These are phyloP conservation scores for Aegotheles bennettii DNA, from an alignment of 2,113 vertebrate genomes.

Conservation along the genomic window DNA sequence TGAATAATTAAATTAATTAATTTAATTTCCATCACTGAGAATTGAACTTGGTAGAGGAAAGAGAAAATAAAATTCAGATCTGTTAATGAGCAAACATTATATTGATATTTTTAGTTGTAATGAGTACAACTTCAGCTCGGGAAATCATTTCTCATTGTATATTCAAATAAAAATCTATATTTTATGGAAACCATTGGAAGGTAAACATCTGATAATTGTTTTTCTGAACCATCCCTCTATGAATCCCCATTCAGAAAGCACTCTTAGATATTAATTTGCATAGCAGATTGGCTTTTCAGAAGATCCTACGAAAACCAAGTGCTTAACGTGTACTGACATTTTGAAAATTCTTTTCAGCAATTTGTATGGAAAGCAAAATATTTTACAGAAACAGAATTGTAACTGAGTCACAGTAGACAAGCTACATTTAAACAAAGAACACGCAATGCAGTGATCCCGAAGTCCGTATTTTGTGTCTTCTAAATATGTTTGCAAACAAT, in stretches of 20 bases:
- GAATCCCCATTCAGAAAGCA: conserved; percentile 30
- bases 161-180: background rate
- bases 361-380: conserved; percentile 35
- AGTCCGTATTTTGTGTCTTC: background rate
- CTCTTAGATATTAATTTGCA: conserved; percentile 56
- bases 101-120: background rate
- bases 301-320: background rate
- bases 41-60: background rate
- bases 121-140: background rate
- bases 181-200: background rate
- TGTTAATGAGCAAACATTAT: background rate
- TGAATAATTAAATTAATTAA: background rate
- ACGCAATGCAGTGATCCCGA: background rate
- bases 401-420: background rate
- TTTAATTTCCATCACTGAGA: background rate
- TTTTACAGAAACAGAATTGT: conserved; percentile 39
- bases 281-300: conserved; percentile 45
- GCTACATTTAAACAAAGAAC: background rate
- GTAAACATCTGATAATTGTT: conserved; percentile 25
- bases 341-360: conserved; percentile 35
- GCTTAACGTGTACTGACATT: background rate
- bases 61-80: background rate
- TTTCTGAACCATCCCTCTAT: conserved; percentile 3
- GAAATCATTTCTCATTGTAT: background rate
- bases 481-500: background rate